Conservation (phyloP, 1,140 invertebrate genomes). For the Cepaea nemoralis region DNA sequence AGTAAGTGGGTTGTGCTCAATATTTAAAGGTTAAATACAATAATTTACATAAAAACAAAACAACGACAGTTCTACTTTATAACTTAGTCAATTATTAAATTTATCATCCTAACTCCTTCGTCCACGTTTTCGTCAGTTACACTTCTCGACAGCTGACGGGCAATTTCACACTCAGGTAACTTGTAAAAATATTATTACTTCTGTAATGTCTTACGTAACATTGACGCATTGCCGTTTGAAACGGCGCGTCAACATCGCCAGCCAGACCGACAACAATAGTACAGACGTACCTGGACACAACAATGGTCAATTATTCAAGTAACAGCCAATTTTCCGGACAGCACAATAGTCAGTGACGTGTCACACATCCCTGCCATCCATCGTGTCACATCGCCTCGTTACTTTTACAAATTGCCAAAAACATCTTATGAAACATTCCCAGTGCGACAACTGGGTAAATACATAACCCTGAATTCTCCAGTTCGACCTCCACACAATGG, state of each 20-base stretch:
- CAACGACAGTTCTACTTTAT: too few species aligned
- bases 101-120: too few species aligned
- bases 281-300: neutral
- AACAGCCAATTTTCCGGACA: neutral
- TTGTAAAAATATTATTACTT: neutral
- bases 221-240: neutral
- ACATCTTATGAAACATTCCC: neutral
- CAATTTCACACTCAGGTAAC: neutral
- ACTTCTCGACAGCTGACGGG: neutral
- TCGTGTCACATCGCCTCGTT: neutral
- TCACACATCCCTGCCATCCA: neutral
- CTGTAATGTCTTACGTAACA: neutral
- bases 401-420: neutral
- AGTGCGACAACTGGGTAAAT: neutral
- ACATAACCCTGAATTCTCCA: neutral
- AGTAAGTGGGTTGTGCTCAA: too few species aligned
- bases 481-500: neutral
- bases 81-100: too few species aligned
- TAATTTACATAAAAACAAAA: too few species aligned
- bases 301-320: neutral
- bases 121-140: too few species aligned
- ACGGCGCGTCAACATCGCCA: neutral
- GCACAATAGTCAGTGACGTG: neutral
- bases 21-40: too few species aligned
- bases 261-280: neutral